Evolutionary conservation across 2,888 invertebrate genomes (phyloP).

Genomic region (Pristionchus entomophagus): DNA sequence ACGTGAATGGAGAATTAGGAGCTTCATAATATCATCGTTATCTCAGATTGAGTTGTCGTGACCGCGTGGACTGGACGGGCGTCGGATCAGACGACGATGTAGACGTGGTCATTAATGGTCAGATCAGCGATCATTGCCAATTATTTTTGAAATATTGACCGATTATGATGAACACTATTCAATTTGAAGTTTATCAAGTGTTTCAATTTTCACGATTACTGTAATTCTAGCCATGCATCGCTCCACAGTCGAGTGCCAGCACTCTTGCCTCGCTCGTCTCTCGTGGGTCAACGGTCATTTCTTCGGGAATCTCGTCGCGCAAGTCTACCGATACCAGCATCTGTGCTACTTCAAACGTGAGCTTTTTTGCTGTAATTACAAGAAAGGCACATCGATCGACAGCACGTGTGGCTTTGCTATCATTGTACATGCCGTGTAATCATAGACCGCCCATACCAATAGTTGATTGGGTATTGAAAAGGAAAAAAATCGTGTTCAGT

Average conservation of each 20-base stretch:
- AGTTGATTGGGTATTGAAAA: too few species aligned
- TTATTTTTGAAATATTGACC: not conserved
- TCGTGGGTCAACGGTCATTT: slow-evolving; percentile 68
- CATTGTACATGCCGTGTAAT: too few species aligned
- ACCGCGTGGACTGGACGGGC: slow-evolving; percentile 40
- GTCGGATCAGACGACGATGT: slow-evolving; percentile 63
- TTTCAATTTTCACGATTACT: too few species aligned
- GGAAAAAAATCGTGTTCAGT: too few species aligned
- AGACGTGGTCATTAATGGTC: slow-evolving; percentile 67
- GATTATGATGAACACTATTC: not conserved
- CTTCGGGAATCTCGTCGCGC: slow-evolving; percentile 65
- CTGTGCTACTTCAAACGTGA: slow-evolving; percentile 71
- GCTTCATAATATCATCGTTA: too few species aligned
- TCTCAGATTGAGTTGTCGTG: slow-evolving; percentile 6
- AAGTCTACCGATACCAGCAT: slow-evolving; percentile 71
- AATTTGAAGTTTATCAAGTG: not conserved
- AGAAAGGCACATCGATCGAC: too few species aligned
- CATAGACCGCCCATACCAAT: too few species aligned
- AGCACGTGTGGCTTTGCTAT: too few species aligned
- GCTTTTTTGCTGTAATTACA: too few species aligned
- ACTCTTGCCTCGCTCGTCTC: slow-evolving; percentile 63
- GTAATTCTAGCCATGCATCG: slow-evolving; percentile 58
- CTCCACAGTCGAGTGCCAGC: slow-evolving; percentile 65
- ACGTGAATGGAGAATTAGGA: too few species aligned
- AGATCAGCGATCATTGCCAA: not conserved